phyloP scores from a whole-genome alignment of 2,113 vertebrate species.

The Oreotrochilus melanogaster region DNA sequence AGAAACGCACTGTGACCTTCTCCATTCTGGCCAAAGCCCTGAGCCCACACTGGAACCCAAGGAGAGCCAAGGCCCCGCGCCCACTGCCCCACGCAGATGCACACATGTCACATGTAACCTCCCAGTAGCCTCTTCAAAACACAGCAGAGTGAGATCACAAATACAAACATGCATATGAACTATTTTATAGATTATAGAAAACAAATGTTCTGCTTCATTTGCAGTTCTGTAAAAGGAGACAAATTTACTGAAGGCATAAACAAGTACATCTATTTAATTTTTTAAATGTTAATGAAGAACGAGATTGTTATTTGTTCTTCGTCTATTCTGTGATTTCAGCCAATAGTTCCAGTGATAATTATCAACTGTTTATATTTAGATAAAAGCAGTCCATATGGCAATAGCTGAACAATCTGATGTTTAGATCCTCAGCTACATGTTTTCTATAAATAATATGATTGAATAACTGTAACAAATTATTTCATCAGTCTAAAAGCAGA shows the following conservation, averaged over 20 bases:
- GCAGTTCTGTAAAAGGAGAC: conserved; percentile 6
- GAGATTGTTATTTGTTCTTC: conserved; percentile 43
- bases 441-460: conserved; percentile 73
- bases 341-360: conserved; percentile 51
- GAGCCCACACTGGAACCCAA: no score
- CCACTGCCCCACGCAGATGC: no score
- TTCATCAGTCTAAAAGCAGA: conserved; percentile 65
- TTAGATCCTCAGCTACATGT: conserved; percentile 53
- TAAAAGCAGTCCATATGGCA: conserved; percentile 65
- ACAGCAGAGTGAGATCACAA: not conserved
- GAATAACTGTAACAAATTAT: conserved; percentile 66
- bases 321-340: conserved; percentile 61
- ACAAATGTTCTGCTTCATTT: conserved; percentile 58
- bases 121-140: not conserved
- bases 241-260: conserved; percentile 48
- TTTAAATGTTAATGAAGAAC: conserved; percentile 55
- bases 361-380: conserved; percentile 60
- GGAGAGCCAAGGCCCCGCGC: no score
- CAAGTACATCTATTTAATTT: conserved; percentile 47
- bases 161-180: not conserved
- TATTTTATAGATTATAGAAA: conserved; percentile 17
- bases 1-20: no score
- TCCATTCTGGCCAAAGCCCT: no score
- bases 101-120: fast-evolving
- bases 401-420: conserved; percentile 44